Conservation (phyloP, 2,888 invertebrate genomes). For the Hololepta plana region DNA sequence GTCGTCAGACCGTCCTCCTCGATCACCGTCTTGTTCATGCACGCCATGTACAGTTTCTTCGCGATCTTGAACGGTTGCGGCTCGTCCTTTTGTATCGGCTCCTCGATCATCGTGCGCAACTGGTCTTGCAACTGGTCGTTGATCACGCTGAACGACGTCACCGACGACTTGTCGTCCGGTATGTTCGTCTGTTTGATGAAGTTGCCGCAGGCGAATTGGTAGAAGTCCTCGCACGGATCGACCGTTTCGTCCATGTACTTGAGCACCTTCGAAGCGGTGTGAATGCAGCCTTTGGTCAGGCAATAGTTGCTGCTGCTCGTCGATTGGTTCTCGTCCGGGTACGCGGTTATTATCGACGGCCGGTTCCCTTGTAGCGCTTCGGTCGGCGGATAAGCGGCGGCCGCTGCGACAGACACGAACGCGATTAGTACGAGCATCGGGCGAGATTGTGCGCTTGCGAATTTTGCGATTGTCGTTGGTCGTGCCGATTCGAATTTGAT, state of each 20-base stretch:
- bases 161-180: conserved; percentile 65
- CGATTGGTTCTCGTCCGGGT: conserved; percentile 14
- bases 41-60: conserved; percentile 68
- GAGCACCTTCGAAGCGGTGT: conserved; percentile 57
- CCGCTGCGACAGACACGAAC: too few species aligned
- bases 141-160: conserved; percentile 59
- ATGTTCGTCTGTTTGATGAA: conserved; percentile 51
- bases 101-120: conserved; percentile 48
- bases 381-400: too few species aligned
- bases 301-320: conserved; percentile 35
- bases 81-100: conserved; percentile 38
- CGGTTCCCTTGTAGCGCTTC: conserved; percentile 10
- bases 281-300: conserved; percentile 58
- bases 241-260: conserved; percentile 50
- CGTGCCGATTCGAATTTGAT: too few species aligned
- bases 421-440: too few species aligned
- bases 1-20: conserved; percentile 62
- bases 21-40: conserved; percentile 73
- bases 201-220: conserved; percentile 60
- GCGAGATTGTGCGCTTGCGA: too few species aligned
- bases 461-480: too few species aligned
- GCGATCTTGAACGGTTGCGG: conserved; percentile 57
- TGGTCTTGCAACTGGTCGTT: conserved; percentile 59
- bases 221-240: conserved; percentile 71
- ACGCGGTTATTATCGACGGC: conserved; percentile 12